These are phyloP conservation scores for Rotaria socialis DNA, from an alignment of 2,888 invertebrate species.

Conservation along the genomic window DNA sequence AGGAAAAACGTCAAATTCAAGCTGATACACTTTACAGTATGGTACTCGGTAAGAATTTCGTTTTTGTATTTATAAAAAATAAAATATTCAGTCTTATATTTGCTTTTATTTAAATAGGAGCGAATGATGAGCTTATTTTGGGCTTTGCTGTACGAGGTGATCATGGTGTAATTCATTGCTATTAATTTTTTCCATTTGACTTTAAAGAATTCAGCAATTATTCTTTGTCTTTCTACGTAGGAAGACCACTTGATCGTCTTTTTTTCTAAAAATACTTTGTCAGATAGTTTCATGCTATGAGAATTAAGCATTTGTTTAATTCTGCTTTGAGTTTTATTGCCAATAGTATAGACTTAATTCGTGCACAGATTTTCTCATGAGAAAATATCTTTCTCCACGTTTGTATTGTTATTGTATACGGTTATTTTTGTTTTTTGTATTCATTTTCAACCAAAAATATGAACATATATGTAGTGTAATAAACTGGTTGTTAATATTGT, in stretches of 20 bases:
- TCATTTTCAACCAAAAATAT: not conserved
- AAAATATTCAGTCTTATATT: not conserved
- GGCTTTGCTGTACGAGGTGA: not conserved
- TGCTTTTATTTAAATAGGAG: not conserved
- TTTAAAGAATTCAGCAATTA: no score
- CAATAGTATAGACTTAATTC: not conserved
- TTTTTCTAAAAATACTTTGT: not conserved
- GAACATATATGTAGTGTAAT: not conserved
- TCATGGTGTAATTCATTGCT: constrained; percentile 19
- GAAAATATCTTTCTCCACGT: not conserved
- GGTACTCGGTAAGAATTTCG: not conserved
- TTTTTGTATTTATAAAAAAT: not conserved
- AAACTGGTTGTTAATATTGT: not conserved
- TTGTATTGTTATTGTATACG: not conserved
- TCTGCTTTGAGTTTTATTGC: not conserved
- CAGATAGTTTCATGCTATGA: not conserved
- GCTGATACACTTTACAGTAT: not conserved
- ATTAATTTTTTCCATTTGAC: not conserved
- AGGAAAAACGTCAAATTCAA: not conserved
- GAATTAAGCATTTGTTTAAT: not conserved
- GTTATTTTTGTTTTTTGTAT: not conserved
- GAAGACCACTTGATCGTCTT: no score
- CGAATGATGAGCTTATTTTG: not conserved
- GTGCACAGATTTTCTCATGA: not conserved
- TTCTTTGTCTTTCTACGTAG: no score